These are phyloP conservation scores for Eupithecia subfuscata DNA, from an alignment of 2,888 invertebrate genomes.

Conservation along the genomic window DNA sequence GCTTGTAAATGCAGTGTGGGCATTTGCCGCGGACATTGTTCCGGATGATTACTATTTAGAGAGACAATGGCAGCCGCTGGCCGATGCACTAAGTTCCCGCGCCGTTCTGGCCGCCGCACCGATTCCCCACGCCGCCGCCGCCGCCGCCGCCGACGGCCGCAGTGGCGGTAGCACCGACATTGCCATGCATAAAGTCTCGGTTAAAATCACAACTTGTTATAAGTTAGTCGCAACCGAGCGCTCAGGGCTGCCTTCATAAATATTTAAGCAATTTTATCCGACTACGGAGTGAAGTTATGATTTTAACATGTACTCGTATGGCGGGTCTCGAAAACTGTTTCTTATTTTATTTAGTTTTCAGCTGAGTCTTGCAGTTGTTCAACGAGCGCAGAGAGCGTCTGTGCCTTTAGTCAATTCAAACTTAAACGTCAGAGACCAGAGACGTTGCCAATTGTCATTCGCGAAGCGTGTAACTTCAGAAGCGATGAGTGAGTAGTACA, in stretches of 20 bases:
- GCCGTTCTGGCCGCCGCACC: neutral
- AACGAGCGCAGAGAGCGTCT: neutral
- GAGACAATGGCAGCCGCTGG: neutral
- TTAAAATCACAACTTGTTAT: slow-evolving; percentile 40
- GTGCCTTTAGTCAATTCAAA: neutral
- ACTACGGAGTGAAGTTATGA: slow-evolving; percentile 14
- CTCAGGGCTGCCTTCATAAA: slow-evolving; percentile 27
- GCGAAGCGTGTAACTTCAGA: neutral
- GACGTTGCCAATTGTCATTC: neutral
- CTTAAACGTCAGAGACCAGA: slow-evolving; percentile 12
- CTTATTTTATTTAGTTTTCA: neutral
- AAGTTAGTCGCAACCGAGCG: slow-evolving; percentile 21
- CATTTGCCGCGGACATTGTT: slow-evolving; percentile 9
- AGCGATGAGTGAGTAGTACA: neutral
- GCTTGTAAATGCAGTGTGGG: slow-evolving; percentile 36
- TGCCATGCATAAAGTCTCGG: slow-evolving; percentile 38
- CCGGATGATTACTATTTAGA: slow-evolving; percentile 11
- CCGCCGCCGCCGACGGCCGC: neutral
- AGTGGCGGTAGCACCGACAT: neutral
- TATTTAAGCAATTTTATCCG: slow-evolving; percentile 29
- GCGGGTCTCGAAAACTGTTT: neutral
- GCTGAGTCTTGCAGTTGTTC: neutral
- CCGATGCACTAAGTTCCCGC: neutral
- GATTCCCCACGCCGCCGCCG: neutral
- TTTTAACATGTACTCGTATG: slow-evolving; percentile 21